These are phyloP conservation scores for Caenorhabditis sulstoni DNA, from an alignment of 2,888 invertebrate genomes.

Conservation along the genomic window DNA sequence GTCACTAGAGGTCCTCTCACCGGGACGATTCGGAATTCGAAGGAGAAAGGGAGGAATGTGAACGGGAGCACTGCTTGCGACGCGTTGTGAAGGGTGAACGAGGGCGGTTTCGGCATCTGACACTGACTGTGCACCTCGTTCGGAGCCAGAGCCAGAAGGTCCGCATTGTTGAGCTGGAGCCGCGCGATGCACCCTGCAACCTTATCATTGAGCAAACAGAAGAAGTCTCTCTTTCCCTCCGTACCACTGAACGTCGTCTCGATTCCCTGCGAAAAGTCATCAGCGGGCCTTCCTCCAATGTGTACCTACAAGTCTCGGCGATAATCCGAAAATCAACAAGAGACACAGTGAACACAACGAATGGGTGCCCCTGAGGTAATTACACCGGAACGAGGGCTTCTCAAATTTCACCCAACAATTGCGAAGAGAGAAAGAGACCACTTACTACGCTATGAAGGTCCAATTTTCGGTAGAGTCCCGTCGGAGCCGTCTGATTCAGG, in stretches of 20 bases:
- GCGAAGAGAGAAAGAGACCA: slow-evolving; percentile 15
- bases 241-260: slow-evolving; percentile 65
- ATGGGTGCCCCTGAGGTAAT: slow-evolving; percentile 28
- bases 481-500: slow-evolving; percentile 76
- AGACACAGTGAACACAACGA: slow-evolving; percentile 10
- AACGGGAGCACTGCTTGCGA: slow-evolving; percentile 73
- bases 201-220: neutral
- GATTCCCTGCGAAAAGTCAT: slow-evolving; percentile 74
- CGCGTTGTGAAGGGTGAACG: slow-evolving; percentile 71
- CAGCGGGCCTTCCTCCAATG: slow-evolving; percentile 76
- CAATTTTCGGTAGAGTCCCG: slow-evolving; percentile 78
- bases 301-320: slow-evolving; percentile 70
- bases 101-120: slow-evolving; percentile 69
- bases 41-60: slow-evolving; percentile 78
- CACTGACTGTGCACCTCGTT: slow-evolving; percentile 56
- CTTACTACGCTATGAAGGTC: slow-evolving; percentile 76
- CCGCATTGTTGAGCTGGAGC: slow-evolving; percentile 74
- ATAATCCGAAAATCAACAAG: slow-evolving; percentile 43
- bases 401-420: slow-evolving; percentile 55
- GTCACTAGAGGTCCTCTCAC: slow-evolving; percentile 62
- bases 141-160: slow-evolving; percentile 74
- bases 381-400: slow-evolving; percentile 48
- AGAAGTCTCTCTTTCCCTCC: neutral
- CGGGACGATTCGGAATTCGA: slow-evolving; percentile 76
- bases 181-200: slow-evolving; percentile 74